Evolutionary conservation across 1,140 invertebrate species (phyloP), one percentile per base, ranked within the genome.

Genomic region (Bombus polaris): DNA sequence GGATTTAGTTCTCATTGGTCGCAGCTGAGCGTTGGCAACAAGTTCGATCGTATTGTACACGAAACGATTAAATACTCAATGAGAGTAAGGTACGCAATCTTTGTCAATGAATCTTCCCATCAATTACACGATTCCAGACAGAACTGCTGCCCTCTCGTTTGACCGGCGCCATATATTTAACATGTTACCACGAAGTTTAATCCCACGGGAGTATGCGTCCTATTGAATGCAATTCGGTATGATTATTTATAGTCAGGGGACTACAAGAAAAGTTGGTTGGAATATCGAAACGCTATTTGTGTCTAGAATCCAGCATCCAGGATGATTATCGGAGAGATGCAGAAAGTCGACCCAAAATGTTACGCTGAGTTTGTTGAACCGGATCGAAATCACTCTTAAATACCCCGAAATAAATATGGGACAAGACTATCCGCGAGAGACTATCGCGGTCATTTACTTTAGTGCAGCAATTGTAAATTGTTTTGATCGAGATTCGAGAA

Each of bases 241-340:
- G 72, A 76, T 83, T 65, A 83, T 76, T 83, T 76, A 76, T 39
- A 76, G 59, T 22, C 35, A 32, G 25, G 71, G 25, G 22, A 8
- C 53, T 35, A 72, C 10, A 32, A 13, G 71, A 18, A 44, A 73
- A 73, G 39, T 73, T 32, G 71, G n/a, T 73, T 39, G n/a, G 44
- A 53, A 57, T 47, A n/a, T 25, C 37, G 80, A 71, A 80, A 70
- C 44, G 59, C 47, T 68, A 77, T 70, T 83, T 77, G 44, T 68
- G 28, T 44, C 39, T 28, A 25, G 39, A 28, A 32, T 10, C n/a
- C 3, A 39, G 10, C 44, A 57, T 78, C 37, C 13, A 13, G 47
- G 15, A 70, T 79, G 65, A 78, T 78, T 79, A 83, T 77, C 65
- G 74, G 35, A 71, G 37, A 42, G 66, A 44, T 62, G n/a, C 15